These are phyloP conservation scores for Axea sp. DNA, from an alignment of 2,888 invertebrate genomes.

Conservation along the genomic window DNA sequence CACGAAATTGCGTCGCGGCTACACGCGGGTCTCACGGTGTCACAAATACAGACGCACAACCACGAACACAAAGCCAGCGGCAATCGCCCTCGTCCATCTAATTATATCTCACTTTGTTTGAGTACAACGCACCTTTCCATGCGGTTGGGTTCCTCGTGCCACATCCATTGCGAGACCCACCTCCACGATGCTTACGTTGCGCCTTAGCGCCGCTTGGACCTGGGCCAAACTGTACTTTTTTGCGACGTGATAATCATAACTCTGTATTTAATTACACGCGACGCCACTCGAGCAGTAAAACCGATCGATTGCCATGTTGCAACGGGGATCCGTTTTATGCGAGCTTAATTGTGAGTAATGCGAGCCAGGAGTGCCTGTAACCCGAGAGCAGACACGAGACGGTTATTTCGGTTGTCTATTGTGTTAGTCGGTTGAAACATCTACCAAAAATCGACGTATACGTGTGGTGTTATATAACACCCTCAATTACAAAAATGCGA, in stretches of 20 bases:
- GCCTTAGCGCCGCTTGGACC: conserved; percentile 67
- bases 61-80: conserved; percentile 28
- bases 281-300: conserved; percentile 18
- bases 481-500: too few species aligned
- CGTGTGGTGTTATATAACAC: too few species aligned
- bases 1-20: conserved; percentile 52
- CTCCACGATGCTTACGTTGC: conserved; percentile 61
- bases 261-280: conserved; percentile 37
- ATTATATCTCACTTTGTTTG: conserved; percentile 79
- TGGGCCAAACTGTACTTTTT: conserved; percentile 26
- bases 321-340: conserved; percentile 7
- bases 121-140: conserved; percentile 79
- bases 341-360: conserved; percentile 35
- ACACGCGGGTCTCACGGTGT: conserved; percentile 52
- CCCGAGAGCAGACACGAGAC: conserved; percentile 38
- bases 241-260: conserved; percentile 26
- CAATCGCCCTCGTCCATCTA: conserved; percentile 68
- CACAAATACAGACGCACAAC: conserved; percentile 28
- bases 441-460: conserved; percentile 4
- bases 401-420: conserved; percentile 44
- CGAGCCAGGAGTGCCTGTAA: conserved; percentile 49
- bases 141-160: conserved; percentile 66
- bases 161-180: conserved; percentile 61
- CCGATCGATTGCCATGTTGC: conserved; percentile 29
- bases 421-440: conserved; percentile 1